Evolutionary conservation across 2,113 vertebrate genomes (phyloP).

Genomic region (Gallinago jamesoni): DNA sequence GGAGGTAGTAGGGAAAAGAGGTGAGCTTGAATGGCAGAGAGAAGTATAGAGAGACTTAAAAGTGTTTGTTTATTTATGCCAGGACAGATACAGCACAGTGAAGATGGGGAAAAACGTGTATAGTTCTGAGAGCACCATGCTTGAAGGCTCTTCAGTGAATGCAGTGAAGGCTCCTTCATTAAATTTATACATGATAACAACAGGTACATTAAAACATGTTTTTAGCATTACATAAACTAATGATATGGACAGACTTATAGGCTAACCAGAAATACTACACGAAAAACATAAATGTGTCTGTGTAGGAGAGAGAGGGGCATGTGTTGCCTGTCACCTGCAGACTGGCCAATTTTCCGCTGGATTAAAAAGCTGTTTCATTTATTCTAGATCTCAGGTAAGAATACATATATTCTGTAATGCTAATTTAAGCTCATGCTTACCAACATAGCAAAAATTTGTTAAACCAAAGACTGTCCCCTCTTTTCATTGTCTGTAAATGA

Average conservation of each 20-base stretch:
- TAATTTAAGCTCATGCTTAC: not conserved
- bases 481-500: not conserved
- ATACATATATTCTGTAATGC: not conserved
- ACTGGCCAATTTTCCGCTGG: not conserved
- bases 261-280: not conserved
- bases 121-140: not conserved
- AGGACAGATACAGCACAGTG: not conserved
- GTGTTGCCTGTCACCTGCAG: not conserved
- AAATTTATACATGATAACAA: not conserved
- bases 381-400: not conserved
- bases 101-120: not conserved
- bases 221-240: not conserved
- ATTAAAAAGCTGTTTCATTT: not conserved
- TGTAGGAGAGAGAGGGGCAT: not conserved
- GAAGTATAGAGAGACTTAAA: not conserved
- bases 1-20: not conserved
- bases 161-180: not conserved
- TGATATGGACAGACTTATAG: not conserved
- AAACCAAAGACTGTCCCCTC: not conserved
- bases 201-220: not conserved
- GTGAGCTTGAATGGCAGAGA: not conserved
- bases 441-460: not conserved
- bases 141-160: not conserved
- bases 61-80: not conserved
- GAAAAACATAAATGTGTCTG: not conserved